These are phyloP conservation scores for Odontophorus gujanensis DNA, from an alignment of 2,113 vertebrate species.

Conservation along the genomic window DNA sequence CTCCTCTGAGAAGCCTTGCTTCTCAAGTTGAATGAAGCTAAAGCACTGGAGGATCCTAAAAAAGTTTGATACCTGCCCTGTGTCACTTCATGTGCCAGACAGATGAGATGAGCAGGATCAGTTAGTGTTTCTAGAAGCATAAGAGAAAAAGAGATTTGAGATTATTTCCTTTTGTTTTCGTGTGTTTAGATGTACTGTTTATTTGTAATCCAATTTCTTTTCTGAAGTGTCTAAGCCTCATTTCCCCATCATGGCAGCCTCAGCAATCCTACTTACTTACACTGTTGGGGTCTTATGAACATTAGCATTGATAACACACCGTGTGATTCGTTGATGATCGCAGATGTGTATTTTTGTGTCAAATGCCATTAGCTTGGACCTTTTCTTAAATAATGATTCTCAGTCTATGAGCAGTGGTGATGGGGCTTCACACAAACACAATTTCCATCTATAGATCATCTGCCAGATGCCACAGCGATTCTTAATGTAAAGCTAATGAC, in stretches of 20 bases:
- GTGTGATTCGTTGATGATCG: background rate
- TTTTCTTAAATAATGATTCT: conserved; percentile 21
- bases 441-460: conserved; percentile 18
- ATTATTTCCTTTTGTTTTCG: background rate
- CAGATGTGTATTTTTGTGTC: background rate
- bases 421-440: background rate
- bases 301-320: background rate
- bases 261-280: background rate
- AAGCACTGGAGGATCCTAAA: background rate
- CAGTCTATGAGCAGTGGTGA: background rate
- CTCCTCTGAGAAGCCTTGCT: background rate
- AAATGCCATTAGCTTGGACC: conserved; percentile 6
- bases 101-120: background rate
- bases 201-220: background rate
- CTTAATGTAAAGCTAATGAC: conserved; percentile 54
- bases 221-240: background rate
- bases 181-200: background rate
- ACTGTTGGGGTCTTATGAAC: background rate
- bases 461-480: background rate
- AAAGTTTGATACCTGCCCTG: background rate
- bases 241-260: background rate
- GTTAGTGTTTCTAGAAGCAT: background rate
- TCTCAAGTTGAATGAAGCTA: background rate
- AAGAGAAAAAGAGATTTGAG: background rate
- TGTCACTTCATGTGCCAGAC: background rate